Percentiles rank a stretch among this genome's conserved stretches.
phyloP scores from a whole-genome alignment of 2,888 invertebrate genomes.

The Polyploca ridens region DNA sequence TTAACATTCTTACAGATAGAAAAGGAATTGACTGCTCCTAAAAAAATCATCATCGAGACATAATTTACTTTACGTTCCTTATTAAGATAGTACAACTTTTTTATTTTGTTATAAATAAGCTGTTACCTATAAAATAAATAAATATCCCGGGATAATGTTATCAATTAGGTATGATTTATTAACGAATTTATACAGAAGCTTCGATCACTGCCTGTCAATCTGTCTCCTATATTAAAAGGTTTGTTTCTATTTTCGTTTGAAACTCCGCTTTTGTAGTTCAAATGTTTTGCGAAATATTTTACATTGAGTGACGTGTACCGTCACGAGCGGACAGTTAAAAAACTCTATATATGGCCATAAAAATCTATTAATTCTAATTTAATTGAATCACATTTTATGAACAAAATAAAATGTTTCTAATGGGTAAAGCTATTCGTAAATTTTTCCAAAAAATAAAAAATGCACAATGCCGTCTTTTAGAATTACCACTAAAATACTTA shows the following conservation, averaged over 20 bases:
- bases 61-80: no score
- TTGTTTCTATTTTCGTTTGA: constrained; percentile 3
- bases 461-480: not conserved
- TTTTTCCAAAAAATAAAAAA: not conserved
- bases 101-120: no score
- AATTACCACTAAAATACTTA: not conserved
- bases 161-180: not conserved
- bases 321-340: not conserved
- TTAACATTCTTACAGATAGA: no score
- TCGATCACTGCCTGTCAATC: constrained; percentile 5
- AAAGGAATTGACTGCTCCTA: no score
- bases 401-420: not conserved
- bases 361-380: not conserved
- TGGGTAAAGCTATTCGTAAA: not conserved
- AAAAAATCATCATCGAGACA: no score
- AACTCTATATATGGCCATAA: not conserved
- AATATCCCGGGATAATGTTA: no score
- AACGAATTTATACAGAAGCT: not conserved
- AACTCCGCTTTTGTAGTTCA: not conserved
- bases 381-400: not conserved
- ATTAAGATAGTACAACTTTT: no score
- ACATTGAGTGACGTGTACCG: not conserved
- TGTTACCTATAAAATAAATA: no score
- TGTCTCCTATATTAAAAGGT: not conserved
- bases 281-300: constrained; percentile 6